Percentiles rank a stretch among this genome's conserved stretches.
These are phyloP conservation scores for Bombus ignitus DNA, from an alignment of 1,140 invertebrate genomes.

Conservation along the genomic window DNA sequence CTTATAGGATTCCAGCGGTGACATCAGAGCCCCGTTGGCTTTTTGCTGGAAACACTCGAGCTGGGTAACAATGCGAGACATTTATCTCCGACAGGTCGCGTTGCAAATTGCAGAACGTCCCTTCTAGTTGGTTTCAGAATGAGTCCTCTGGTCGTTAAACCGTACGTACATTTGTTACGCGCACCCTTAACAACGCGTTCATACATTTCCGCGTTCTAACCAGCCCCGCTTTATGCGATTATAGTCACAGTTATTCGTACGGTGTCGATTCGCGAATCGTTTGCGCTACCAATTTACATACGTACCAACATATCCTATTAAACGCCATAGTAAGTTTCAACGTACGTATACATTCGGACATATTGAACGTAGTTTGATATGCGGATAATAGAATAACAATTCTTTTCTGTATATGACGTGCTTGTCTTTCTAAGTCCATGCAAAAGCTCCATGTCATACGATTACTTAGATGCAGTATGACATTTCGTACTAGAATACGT, in stretches of 20 bases:
- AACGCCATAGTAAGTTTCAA: background rate
- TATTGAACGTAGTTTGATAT: background rate
- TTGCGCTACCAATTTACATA: conserved; percentile 18
- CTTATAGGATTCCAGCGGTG: conserved; percentile 8
- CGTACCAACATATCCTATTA: conserved; percentile 4
- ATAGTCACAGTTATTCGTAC: conserved; percentile 15
- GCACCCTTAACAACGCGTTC: conserved; percentile 37
- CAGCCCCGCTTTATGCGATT: conserved; percentile 29
- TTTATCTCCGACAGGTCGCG: conserved; percentile 42
- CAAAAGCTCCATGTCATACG: background rate
- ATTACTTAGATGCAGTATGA: background rate
- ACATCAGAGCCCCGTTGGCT: background rate
- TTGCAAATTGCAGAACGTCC: conserved; percentile 44
- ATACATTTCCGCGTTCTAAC: conserved; percentile 24
- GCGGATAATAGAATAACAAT: background rate
- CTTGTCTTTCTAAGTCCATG: background rate
- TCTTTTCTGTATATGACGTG: background rate
- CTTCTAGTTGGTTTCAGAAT: conserved; percentile 26
- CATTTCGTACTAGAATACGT: no score
- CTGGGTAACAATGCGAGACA: conserved; percentile 11
- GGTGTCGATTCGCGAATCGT: conserved; percentile 32
- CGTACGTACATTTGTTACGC: conserved; percentile 38
- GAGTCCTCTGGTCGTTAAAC: conserved; percentile 45
- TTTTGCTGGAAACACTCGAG: conserved; percentile 2
- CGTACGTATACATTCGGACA: background rate